A percentile compares a stretch with the other conserved stretches of the same genome.
These are phyloP conservation scores for Podarcis muralis DNA, from an alignment of 2,113 vertebrate genomes.

Conservation along the genomic window DNA sequence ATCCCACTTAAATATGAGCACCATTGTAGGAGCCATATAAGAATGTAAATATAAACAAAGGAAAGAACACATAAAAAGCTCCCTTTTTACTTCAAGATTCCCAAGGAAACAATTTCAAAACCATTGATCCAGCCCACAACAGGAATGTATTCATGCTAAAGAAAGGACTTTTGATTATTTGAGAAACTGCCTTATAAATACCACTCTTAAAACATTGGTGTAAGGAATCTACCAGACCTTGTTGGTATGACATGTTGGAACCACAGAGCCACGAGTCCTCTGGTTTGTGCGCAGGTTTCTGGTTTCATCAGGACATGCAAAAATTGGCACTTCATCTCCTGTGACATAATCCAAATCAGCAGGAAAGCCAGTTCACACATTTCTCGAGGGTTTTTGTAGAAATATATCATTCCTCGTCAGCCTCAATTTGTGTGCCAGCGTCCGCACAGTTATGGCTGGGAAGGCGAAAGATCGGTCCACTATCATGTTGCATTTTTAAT, in stretches of 20 bases:
- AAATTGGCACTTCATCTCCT: slow-evolving; percentile 9
- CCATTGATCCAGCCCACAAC: too few species aligned
- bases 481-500: slow-evolving; percentile 57
- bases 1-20: too few species aligned
- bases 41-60: too few species aligned
- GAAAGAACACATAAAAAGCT: background rate
- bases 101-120: background rate
- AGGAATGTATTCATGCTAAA: background rate
- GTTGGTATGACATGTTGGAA: rapidly evolving
- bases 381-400: slow-evolving; percentile 3
- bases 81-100: background rate
- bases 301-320: background rate
- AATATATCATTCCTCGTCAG: background rate
- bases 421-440: slow-evolving; percentile 34
- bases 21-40: background rate
- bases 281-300: background rate
- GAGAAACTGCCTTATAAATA: background rate
- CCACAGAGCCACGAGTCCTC: background rate
- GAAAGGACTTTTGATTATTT: background rate
- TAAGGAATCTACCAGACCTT: background rate
- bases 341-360: slow-evolving; percentile 14
- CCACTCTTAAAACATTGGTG: background rate
- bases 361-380: slow-evolving; percentile 8
- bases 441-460: slow-evolving; percentile 12
- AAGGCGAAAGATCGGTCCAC: slow-evolving; percentile 42